Evolutionary conservation across 2,797 vertebrate genomes (phyloP), one percentile per base, ranked within the genome.

Genomic region (Euthynnus affinis): DNA sequence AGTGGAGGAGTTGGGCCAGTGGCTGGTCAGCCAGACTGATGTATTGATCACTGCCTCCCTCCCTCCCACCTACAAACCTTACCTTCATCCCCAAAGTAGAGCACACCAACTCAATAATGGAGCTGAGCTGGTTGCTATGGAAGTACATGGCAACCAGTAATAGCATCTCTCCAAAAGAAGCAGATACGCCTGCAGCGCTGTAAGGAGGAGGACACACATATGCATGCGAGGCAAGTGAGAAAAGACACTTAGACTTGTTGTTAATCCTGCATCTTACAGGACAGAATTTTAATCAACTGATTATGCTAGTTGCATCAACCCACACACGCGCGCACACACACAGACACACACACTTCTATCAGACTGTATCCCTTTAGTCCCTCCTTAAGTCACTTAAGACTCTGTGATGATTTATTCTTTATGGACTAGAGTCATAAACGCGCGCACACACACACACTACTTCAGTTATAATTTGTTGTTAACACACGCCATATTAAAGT

Each of bases 51-150:
- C 71, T 71, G 61, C 73, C 75, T 83, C 85, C 78, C 55, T 51
- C 69, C 70, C 66, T 84, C 74, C 70, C 66, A 48, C 71, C 66
- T 49, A 20, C 46, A 49, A 49, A 60, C 84, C 80, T 96, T 94
- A 99, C 98, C 98, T 99, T 99, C 98, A 99, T 99, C 83, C 98
- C 98, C 92, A 99, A 91, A 87, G 98, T 99, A 74, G 98, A 99
- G 87, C 98, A 99, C 91, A 99, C 98, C 94, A 99, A 93, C 87
- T 99, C 98, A 87, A 99, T 99, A 94, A 99, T 99, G 86, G 98
- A 97, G 85, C 96, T 98, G 80, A 99, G 97, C 88, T 99, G 98
- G 92, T 98, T 99, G 92, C 98, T 99, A 90, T 99, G 98, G 95
- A 99, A 99, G 90, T 99, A 99, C 98, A 99, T 99, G 85, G 98